A percentile compares a stretch with the other conserved stretches of the same genome.
These are phyloP conservation scores for Poeciliopsis gracilis DNA, from an alignment of 2,797 vertebrate genomes.

Conservation along the genomic window DNA sequence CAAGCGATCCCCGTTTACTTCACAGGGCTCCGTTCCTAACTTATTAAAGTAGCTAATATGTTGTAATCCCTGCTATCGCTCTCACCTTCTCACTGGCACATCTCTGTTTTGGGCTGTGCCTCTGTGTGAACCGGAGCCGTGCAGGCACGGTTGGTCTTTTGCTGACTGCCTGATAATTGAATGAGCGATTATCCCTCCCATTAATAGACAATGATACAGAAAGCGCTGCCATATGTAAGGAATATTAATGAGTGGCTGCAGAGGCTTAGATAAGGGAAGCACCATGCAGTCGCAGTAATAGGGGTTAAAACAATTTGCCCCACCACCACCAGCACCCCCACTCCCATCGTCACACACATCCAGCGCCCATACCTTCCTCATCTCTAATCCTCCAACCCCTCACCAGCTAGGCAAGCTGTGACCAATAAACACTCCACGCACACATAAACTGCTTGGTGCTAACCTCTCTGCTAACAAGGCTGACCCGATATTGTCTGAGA, in stretches of 20 bases:
- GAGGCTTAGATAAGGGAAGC: conserved; percentile 90
- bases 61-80: conserved; percentile 90
- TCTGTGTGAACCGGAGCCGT: conserved; percentile 71
- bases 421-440: conserved; percentile 41
- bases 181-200: conserved; percentile 98
- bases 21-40: conserved; percentile 54
- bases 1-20: conserved; percentile 51
- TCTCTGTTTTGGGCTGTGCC: conserved; percentile 81
- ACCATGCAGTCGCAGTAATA: conserved; percentile 74
- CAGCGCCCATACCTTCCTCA: conserved; percentile 40
- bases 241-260: conserved; percentile 99
- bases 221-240: conserved; percentile 90
- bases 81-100: conserved; percentile 86
- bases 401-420: conserved; percentile 53
- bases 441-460: conserved; percentile 55
- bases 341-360: conserved; percentile 21
- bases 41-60: conserved; percentile 84
- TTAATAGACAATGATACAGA: conserved; percentile 99
- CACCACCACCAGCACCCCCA: conserved; percentile 39
- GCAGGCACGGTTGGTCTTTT: conserved; percentile 84
- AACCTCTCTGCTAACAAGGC: conserved; percentile 65
- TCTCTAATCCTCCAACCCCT: conserved; percentile 68
- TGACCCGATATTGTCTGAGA: conserved; percentile 51
- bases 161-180: conserved; percentile 97
- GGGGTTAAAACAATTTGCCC: conserved; percentile 86